These are phyloP conservation scores for Ophion costatus DNA, from an alignment of 2,888 invertebrate species.

Conservation along the genomic window DNA sequence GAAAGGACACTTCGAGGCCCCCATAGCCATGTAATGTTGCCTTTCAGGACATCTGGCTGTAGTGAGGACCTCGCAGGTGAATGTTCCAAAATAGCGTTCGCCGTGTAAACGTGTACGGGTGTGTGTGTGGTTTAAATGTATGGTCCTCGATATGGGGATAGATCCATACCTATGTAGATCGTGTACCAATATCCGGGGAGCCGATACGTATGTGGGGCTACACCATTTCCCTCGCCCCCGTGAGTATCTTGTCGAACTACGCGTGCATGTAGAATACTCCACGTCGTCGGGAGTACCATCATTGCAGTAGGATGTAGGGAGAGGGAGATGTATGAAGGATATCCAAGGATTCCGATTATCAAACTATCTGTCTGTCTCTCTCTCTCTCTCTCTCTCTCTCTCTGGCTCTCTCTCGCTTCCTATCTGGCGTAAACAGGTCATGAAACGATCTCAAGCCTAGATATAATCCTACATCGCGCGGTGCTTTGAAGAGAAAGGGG, in stretches of 20 bases:
- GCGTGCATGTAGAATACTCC: conserved; percentile 33
- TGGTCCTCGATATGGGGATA: conserved; percentile 46
- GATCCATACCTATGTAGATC: conserved; percentile 4
- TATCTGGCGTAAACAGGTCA: background rate
- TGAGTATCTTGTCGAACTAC: conserved; percentile 61
- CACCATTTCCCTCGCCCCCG: conserved; percentile 40
- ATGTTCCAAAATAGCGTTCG: background rate
- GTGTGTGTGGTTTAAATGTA: background rate
- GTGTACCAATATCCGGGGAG: conserved; percentile 61
- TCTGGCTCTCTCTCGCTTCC: background rate
- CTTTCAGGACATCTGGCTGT: background rate
- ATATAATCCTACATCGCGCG: conserved; percentile 34
- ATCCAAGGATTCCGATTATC: conserved; percentile 52
- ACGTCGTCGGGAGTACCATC: conserved; percentile 15
- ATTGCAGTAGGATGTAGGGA: conserved; percentile 14
- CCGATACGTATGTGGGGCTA: conserved; percentile 26
- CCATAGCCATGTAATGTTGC: background rate
- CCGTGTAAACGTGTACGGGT: background rate
- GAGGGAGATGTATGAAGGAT: conserved; percentile 13
- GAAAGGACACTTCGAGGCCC: background rate
- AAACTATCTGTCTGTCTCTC: conserved; percentile 22
- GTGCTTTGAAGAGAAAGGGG: background rate
- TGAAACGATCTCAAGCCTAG: conserved; percentile 24
- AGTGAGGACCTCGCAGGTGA: background rate
- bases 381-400: conserved; percentile 17